phyloP scores from a whole-genome alignment of 2,113 vertebrate genomes.

The Nesoenas mayeri region DNA sequence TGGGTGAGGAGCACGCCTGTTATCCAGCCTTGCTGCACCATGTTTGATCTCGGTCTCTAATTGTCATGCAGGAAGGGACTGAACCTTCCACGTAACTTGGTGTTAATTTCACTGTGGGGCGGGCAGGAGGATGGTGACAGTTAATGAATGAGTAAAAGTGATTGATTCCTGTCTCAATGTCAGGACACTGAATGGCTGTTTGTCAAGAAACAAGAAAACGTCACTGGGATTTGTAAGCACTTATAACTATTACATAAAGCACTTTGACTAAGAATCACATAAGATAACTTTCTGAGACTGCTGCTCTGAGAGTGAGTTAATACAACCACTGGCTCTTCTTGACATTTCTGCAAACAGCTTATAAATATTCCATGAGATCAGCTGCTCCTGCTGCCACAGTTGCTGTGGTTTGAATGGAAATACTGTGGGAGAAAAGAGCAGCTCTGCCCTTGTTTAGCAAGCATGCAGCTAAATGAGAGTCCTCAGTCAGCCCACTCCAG shows the following conservation, averaged over 20 bases:
- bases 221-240: neutral
- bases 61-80: neutral
- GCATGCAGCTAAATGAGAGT: neutral
- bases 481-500: neutral
- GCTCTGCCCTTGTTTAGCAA: neutral
- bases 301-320: constrained; percentile 3
- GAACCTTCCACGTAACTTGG: neutral
- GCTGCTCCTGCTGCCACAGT: neutral
- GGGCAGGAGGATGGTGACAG: neutral
- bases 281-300: neutral
- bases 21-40: neutral
- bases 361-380: constrained; percentile 58
- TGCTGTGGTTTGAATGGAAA: neutral
- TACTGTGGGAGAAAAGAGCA: neutral
- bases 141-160: neutral
- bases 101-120: neutral
- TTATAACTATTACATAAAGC: neutral
- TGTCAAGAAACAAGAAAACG: constrained; percentile 2
- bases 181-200: neutral
- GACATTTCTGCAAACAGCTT: constrained; percentile 56
- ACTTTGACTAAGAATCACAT: neutral
- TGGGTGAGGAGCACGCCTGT: neutral
- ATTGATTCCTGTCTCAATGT: neutral
- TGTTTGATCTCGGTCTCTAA: neutral
- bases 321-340: constrained; percentile 37